These are phyloP conservation scores for Crocidura indochinensis DNA, from an alignment of 2,797 vertebrate genomes.

Conservation along the genomic window DNA sequence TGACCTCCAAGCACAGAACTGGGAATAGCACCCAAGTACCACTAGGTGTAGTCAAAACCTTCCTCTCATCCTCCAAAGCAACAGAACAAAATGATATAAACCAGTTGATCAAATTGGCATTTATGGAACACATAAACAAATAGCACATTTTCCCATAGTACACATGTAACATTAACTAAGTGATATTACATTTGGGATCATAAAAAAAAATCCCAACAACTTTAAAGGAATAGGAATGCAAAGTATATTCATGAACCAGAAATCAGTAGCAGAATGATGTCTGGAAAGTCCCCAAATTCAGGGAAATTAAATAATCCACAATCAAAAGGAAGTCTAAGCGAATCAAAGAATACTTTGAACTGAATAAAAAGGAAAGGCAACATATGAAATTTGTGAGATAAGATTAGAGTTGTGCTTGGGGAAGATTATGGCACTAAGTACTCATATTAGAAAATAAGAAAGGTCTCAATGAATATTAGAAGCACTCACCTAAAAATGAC, in stretches of 20 bases:
- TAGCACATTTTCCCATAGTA: background rate
- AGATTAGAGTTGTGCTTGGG: background rate
- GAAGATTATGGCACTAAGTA: background rate
- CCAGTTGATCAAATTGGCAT: conserved; percentile 2
- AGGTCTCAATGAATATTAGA: background rate
- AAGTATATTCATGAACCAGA: conserved; percentile 13
- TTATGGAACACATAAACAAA: background rate
- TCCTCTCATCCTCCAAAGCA: too few species aligned
- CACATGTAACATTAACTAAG: background rate
- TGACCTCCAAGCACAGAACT: too few species aligned
- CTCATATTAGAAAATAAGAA: conserved; percentile 53
- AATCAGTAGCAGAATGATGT: conserved; percentile 48
- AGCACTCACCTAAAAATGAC: background rate
- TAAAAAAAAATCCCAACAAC: conserved; percentile 34
- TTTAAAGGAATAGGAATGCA: conserved; percentile 2
- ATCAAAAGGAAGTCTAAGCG: conserved; percentile 9
- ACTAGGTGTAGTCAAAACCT: too few species aligned
- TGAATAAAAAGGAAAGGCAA: conserved; percentile 48
- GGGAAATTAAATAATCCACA: background rate
- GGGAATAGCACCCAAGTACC: too few species aligned
- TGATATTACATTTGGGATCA: conserved; percentile 11
- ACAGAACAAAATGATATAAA: background rate
- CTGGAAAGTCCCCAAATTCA: background rate
- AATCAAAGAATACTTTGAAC: conserved; percentile 18
- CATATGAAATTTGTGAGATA: conserved; percentile 26